Evolutionary conservation across 2,113 vertebrate species (phyloP).

Genomic region (Carlito syrichta): DNA sequence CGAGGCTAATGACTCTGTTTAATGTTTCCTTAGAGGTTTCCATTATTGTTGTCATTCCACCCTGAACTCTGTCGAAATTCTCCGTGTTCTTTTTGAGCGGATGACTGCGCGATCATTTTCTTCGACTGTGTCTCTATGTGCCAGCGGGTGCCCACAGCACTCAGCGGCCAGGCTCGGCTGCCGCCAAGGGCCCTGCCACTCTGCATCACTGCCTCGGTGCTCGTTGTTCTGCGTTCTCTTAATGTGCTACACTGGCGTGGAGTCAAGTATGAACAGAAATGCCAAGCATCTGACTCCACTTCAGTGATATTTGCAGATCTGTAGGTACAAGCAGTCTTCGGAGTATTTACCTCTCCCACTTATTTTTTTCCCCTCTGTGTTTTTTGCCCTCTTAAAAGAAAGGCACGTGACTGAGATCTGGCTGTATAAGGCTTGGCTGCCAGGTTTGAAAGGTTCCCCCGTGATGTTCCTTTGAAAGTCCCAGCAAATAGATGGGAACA

Average conservation of each 20-base stretch:
- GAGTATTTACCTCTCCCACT: neutral
- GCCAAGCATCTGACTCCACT: neutral
- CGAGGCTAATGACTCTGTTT: conserved; percentile 51
- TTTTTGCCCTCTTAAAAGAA: neutral
- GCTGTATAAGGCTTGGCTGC: neutral
- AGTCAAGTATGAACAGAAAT: neutral
- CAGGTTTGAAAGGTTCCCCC: neutral
- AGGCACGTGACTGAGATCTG: neutral
- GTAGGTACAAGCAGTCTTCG: neutral
- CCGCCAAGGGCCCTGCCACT: accelerated
- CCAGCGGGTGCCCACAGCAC: neutral
- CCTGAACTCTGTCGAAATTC: neutral
- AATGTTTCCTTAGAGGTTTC: conserved; percentile 60
- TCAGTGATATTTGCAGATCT: neutral
- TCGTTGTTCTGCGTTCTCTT: neutral
- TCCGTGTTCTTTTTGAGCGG: conserved; percentile 24
- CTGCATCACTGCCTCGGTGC: neutral
- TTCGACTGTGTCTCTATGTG: neutral
- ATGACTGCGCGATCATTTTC: neutral
- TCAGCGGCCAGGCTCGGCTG: neutral
- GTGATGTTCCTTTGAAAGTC: neutral
- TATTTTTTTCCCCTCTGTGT: neutral
- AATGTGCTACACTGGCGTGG: neutral
- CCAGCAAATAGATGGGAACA: neutral
- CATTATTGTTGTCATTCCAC: conserved; percentile 40